Evolutionary conservation across 1,140 invertebrate genomes (phyloP).

Genomic region (Temnothorax longispinosus): DNA sequence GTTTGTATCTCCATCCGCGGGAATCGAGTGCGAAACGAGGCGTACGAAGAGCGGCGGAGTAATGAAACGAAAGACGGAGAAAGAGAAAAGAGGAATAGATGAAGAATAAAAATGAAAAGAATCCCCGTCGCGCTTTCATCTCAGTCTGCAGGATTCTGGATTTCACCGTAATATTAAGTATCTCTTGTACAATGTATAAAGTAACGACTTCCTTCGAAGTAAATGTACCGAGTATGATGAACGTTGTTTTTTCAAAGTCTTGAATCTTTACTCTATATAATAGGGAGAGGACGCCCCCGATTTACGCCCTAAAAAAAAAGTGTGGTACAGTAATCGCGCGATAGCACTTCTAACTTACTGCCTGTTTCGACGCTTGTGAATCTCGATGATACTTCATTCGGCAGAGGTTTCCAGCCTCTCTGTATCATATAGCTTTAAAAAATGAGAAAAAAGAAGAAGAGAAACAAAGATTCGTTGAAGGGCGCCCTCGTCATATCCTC

Average conservation of each 20-base stretch:
- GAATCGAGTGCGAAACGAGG: conserved; percentile 31
- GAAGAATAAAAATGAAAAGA: not conserved
- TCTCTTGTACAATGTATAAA: conserved; percentile 73
- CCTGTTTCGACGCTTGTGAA: conserved; percentile 76
- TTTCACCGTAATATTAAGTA: conserved; percentile 71
- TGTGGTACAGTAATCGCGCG: conserved; percentile 76
- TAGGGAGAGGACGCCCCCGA: conserved; percentile 50
- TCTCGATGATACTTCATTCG: conserved; percentile 73
- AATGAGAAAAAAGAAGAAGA: conserved; percentile 8
- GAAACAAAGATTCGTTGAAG: conserved; percentile 25
- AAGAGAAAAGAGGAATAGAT: not conserved
- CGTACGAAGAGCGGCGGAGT: conserved; percentile 34
- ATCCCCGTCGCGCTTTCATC: conserved; percentile 64
- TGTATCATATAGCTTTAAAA: conserved; percentile 71
- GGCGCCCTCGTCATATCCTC: conserved; percentile 51
- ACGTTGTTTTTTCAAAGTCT: conserved; percentile 60
- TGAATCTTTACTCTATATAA: conserved; percentile 57
- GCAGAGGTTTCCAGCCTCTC: conserved; percentile 62
- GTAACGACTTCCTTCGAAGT: conserved; percentile 62
- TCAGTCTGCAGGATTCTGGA: conserved; percentile 73
- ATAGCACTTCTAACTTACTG: conserved; percentile 76
- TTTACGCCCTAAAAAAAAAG: conserved; percentile 65
- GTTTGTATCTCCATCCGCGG: conserved; percentile 67
- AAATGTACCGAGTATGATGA: conserved; percentile 58
- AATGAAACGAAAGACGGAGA: conserved; percentile 36